Evolutionary conservation across 2,888 invertebrate genomes (phyloP), one percentile per base, ranked within the genome.

Genomic region (Ormyrus nitidulus): DNA sequence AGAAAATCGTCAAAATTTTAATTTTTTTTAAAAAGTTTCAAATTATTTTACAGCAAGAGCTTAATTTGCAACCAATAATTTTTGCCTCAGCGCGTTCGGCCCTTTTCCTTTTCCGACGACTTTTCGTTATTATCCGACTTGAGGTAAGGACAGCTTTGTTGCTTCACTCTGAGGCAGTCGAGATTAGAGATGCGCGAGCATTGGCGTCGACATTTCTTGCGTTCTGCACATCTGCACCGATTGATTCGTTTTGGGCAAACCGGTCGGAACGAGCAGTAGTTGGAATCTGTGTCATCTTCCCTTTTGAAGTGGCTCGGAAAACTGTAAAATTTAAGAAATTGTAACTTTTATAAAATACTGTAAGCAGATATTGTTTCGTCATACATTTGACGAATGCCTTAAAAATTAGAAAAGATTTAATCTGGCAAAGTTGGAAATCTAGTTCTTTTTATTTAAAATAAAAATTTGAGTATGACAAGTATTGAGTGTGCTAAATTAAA

Each of bases 271-370:
- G 75, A 7, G 66, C 77, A 81, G 51, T 75, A 70, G 34, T 78
- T 77, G 44, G 82, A 84, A 51, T 83, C 83, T 5, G 79, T 70
- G 53, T 82, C 81, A 49, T 81, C 79, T 13, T 59, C 59, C 54
- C 82, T 81, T 62, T 83, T 77, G 11, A 81, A 79, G 53, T 80
- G 64, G 71, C 80, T 84, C 58, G 85, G 84, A 78, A 83, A 85
- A 77, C 85, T 85, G 75, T 0, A 77, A 76, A 46, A 19, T 2
- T 1, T 19, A 2, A 19, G 19, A 19, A 19, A 19, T 19, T 19
- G 1, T 19, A 19, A 1, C 19, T 19, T 19, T 19, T 19, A 1
- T 19, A 19, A 19, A 19, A 19, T 19, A 19, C 19, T 19, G 19
- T 19, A 1, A 19, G 19, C 19, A 19, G 2, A 19, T 19, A 19